Percentiles rank a stretch among this genome's conserved stretches.
Conservation (phyloP, 2,888 invertebrate species). For the Watsonalla binaria region DNA sequence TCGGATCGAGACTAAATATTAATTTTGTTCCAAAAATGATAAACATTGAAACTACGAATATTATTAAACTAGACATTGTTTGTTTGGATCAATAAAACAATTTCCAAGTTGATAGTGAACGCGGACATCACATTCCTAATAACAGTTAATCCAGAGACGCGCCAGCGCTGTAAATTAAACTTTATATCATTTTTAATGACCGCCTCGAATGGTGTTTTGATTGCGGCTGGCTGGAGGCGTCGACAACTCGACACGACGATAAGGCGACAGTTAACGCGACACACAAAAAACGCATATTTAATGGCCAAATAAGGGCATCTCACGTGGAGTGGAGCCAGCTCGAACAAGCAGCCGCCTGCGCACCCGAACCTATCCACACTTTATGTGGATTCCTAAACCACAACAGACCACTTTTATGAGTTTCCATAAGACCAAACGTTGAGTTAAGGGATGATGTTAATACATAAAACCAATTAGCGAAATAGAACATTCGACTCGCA, state of each 20-base stretch:
- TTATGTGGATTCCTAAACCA: constrained; percentile 66
- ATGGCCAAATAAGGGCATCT: constrained; percentile 61
- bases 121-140: constrained; percentile 66
- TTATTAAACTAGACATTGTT: constrained; percentile 44
- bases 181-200: constrained; percentile 78
- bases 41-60: too few species aligned
- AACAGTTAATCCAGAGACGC: constrained; percentile 68
- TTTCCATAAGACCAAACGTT: constrained; percentile 52
- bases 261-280: constrained; percentile 67
- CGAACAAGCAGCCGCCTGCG: constrained; percentile 9
- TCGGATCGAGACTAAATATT: too few species aligned
- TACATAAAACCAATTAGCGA: constrained; percentile 46
- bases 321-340: constrained; percentile 33
- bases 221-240: constrained; percentile 76
- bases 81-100: constrained; percentile 59
- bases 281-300: constrained; percentile 70
- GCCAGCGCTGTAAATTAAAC: constrained; percentile 71
- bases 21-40: too few species aligned
- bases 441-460: constrained; percentile 56
- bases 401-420: constrained; percentile 66
- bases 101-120: constrained; percentile 52
- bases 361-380: constrained; percentile 31
- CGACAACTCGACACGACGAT: constrained; percentile 77
- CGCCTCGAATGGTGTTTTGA: constrained; percentile 75
- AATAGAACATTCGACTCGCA: neutral